Evolutionary conservation across 2,113 vertebrate species (phyloP).

Genomic region (Noctilio leporinus): DNA sequence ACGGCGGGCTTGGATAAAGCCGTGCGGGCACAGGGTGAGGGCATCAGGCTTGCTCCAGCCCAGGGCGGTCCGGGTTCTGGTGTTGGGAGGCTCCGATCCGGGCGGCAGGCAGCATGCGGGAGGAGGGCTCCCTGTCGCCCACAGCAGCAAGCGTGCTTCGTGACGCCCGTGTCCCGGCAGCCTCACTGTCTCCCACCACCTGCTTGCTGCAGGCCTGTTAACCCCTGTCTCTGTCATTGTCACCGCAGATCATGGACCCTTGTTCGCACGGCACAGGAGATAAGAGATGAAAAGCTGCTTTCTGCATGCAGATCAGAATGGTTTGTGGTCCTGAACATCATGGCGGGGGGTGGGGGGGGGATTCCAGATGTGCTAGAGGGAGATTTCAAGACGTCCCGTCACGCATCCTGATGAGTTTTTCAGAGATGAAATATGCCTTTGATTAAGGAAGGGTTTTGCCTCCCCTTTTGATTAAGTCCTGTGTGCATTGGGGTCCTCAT

Average conservation of each 20-base stretch:
- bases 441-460: slow-evolving; percentile 37
- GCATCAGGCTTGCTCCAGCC: not conserved
- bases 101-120: not conserved
- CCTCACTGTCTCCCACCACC: no score
- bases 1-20: not conserved
- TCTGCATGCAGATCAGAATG: slow-evolving; percentile 28
- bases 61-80: not conserved
- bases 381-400: not conserved
- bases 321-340: not conserved
- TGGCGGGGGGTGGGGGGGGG: not conserved
- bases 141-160: accelerated
- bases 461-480: slow-evolving; percentile 39
- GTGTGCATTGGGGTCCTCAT: not conserved
- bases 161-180: accelerated
- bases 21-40: accelerated
- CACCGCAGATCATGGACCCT: not conserved
- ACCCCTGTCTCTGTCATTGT: not conserved
- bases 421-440: slow-evolving; percentile 69
- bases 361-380: slow-evolving; percentile 38
- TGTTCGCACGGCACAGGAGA: not conserved
- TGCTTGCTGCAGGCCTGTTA: not conserved
- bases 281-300: slow-evolving; percentile 28
- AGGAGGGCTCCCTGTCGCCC: not conserved
- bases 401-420: slow-evolving; percentile 36
- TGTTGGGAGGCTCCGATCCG: accelerated